Base-by-base conservation (phyloP, 2,797 vertebrate species). In the Alauda arvensis region DNA sequence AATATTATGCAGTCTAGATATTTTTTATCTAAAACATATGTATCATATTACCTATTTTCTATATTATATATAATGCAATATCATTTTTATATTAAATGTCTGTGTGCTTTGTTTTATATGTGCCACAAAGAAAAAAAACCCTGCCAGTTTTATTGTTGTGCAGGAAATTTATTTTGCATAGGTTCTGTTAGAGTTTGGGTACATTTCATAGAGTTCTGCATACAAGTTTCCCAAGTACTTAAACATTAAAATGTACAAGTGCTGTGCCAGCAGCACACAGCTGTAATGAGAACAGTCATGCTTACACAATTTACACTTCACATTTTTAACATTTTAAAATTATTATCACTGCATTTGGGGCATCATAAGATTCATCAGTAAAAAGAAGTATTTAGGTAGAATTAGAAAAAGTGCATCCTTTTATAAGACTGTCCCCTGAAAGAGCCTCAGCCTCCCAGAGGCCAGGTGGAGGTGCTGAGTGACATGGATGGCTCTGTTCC, bases 121-220 rank as follows among this genome's bases (percentile, higher is more conserved):
- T 24, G 26, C 26, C 29, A 56, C 14, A 25, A 55, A 60, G n/a
- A n/a, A 55, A 39, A 52, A 70, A n/a, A 25, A 8, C 13, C 26
- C 29, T 5, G 4, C 11, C 18, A 15, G 23, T 45, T 63, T 10
- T 25, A 8, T 3, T 8, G 71, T 87, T 79, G 57, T 83, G 51
- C 19, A 82, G 68, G 61, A 88, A 25, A 25, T 96, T 84, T 88
- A 88, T 93, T 94, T 65, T 62, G 65, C 39, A 52, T 46, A 79
- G 61, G 43, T 86, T 61, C 40, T 19, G 11, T 77, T 91, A 85
- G 62, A 83, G 74, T 93, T 83, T 29, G 29, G 10, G 59, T 78
- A 75, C 77, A 62, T 72, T 70, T 45, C 42, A n/a, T 45, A 56
- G 71, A 76, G 85, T 80, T 83, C 71, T 89, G 34, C 43, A 33